Conservation (phyloP, 2,113 vertebrate genomes). For the Myanophis thanlyinensis region DNA sequence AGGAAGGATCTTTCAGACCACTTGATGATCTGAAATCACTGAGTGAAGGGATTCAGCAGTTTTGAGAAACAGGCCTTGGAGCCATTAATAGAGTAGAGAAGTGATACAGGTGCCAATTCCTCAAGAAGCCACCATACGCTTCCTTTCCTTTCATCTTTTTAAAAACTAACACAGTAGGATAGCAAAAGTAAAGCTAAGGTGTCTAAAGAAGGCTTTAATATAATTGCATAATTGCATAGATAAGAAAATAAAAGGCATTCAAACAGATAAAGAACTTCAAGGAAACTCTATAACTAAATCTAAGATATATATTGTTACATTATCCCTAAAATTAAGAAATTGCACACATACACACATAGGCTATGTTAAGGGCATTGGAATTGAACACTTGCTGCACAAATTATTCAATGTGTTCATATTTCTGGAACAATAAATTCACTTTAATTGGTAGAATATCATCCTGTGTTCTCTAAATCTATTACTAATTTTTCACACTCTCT, state of each 20-base stretch:
- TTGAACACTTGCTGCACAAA: neutral
- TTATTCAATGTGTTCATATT: neutral
- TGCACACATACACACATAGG: neutral
- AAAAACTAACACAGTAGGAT: neutral
- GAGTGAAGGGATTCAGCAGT: neutral
- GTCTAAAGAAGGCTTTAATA: neutral
- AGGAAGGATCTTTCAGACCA: neutral
- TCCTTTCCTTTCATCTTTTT: neutral
- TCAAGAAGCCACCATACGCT: neutral
- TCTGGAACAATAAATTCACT: neutral
- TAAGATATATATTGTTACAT: neutral
- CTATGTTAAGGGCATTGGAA: neutral
- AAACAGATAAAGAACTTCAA: neutral
- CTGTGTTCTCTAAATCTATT: neutral
- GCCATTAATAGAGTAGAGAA: neutral
- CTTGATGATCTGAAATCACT: too few relatives aligned
- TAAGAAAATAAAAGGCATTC: neutral
- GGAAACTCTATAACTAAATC: neutral
- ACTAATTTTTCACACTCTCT: neutral
- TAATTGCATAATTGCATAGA: neutral
- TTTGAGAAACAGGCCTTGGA: neutral
- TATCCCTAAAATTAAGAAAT: neutral
- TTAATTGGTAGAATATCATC: neutral
- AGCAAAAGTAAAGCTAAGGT: neutral
- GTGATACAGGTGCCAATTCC: neutral